phyloP scores from a whole-genome alignment of 2,113 vertebrate species.

The Taurulus bubalis region DNA sequence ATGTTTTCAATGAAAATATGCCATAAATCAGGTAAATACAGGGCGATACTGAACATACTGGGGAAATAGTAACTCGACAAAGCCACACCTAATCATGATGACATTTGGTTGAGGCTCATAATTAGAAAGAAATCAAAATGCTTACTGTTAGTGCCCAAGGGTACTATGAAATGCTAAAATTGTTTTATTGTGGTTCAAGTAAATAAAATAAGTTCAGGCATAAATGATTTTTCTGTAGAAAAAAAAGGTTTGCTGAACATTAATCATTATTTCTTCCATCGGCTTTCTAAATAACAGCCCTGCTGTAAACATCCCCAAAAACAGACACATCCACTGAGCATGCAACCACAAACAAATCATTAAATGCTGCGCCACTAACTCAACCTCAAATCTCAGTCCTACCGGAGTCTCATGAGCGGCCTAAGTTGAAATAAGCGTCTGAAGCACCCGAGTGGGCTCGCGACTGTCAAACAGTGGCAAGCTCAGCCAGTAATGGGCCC shows the following conservation, averaged over 20 bases:
- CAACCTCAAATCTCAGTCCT: slow-evolving; percentile 26
- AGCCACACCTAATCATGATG: not conserved
- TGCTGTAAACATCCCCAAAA: not conserved
- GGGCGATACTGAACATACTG: not conserved
- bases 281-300: slow-evolving; percentile 7
- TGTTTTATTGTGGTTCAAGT: not conserved
- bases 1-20: not conserved
- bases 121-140: not conserved
- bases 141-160: not conserved
- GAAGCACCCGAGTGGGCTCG: slow-evolving; percentile 45
- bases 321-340: not conserved
- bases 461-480: slow-evolving; percentile 63
- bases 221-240: not conserved
- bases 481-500: slow-evolving; percentile 72
- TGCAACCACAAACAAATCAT: slow-evolving; percentile 3
- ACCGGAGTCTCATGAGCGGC: slow-evolving; percentile 13
- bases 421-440: slow-evolving; percentile 34
- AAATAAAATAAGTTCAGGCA: not conserved
- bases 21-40: not conserved
- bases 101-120: not conserved
- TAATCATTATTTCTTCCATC: slow-evolving; percentile 17
- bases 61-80: not conserved
- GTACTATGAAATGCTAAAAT: not conserved
- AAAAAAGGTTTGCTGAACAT: slow-evolving; percentile 10
- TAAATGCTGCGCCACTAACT: slow-evolving; percentile 13